These are phyloP conservation scores for Dryomyza anilis DNA, from an alignment of 2,888 invertebrate species.

Conservation along the genomic window DNA sequence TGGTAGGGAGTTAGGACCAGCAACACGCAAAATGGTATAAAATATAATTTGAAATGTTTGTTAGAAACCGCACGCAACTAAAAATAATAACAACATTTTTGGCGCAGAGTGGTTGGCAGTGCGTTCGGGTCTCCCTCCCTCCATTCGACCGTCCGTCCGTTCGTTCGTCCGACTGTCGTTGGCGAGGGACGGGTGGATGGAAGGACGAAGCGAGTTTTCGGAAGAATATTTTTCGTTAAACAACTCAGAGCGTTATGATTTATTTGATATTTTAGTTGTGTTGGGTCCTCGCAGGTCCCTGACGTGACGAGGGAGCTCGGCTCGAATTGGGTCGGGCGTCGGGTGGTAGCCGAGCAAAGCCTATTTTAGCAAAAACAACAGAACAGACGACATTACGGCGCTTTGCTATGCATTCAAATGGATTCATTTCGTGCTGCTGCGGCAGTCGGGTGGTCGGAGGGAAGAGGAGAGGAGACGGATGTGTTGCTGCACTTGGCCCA, in stretches of 20 bases:
- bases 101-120: neutral
- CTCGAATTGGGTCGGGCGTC: too few relatives aligned
- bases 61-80: constrained; percentile 20
- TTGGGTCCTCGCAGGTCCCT: neutral
- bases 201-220: neutral
- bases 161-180: neutral
- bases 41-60: constrained; percentile 28
- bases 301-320: too few relatives aligned
- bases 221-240: constrained; percentile 5
- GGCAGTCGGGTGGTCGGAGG: neutral
- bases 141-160: neutral
- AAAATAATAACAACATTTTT: constrained; percentile 19
- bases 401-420: constrained; percentile 14
- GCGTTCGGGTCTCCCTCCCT: neutral
- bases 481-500: neutral
- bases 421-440: constrained; percentile 4
- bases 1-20: too few relatives aligned
- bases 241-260: constrained; percentile 19
- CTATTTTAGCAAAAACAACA: too few relatives aligned
- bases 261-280: constrained; percentile 12
- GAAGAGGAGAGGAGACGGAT: neutral
- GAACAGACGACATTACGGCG: neutral
- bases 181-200: neutral
- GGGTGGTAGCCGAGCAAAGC: too few relatives aligned
- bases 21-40: constrained; percentile 23